phyloP scores from a whole-genome alignment of 2,797 vertebrate species.

The Tinamus major region DNA sequence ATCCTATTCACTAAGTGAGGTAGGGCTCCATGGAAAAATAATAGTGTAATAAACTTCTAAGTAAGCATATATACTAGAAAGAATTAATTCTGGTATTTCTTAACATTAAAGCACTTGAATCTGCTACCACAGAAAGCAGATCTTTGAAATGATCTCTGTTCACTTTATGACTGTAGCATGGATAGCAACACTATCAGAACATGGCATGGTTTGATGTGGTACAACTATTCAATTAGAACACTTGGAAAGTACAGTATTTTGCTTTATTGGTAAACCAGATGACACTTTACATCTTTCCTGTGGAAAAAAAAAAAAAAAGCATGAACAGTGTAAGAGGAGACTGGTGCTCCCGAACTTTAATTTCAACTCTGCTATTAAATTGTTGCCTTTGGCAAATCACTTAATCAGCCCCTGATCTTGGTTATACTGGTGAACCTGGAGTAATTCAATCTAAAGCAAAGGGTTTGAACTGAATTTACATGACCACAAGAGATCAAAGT shows the following conservation, averaged over 20 bases:
- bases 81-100: neutral
- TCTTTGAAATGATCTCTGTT: neutral
- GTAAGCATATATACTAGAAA: neutral
- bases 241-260: neutral
- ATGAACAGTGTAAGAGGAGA: neutral
- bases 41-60: neutral
- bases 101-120: neutral
- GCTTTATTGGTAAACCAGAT: neutral
- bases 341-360: neutral
- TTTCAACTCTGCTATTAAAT: neutral
- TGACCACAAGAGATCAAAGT: neutral
- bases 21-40: neutral
- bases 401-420: neutral
- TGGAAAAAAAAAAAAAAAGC: neutral
- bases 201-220: fast-evolving
- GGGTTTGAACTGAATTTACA: neutral
- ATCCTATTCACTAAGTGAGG: neutral
- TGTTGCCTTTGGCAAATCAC: neutral
- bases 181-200: neutral
- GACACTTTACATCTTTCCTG: neutral
- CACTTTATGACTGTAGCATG: neutral
- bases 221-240: neutral
- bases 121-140: neutral
- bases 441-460: neutral
- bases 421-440: neutral